Percentiles rank a stretch among this genome's conserved stretches.
phyloP scores from a whole-genome alignment of 2,797 vertebrate genomes.

The Eidolon dupreanum region DNA sequence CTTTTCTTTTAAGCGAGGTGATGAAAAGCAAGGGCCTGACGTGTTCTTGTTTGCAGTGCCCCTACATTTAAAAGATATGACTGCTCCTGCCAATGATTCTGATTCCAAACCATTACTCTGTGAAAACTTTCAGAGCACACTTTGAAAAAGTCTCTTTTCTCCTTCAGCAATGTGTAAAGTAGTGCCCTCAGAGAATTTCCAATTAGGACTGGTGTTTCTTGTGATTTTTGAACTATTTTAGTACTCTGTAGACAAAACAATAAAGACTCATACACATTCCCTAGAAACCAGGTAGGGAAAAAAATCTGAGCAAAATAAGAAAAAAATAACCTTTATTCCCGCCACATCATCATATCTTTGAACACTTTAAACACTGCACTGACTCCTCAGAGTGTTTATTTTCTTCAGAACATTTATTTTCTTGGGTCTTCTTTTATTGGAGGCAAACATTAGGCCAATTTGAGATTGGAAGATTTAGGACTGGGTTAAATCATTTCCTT shows the following conservation, averaged over 20 bases:
- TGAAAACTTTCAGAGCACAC: neutral
- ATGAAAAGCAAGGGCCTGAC: neutral
- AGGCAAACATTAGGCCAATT: neutral
- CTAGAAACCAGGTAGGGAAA: neutral
- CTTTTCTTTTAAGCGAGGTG: neutral
- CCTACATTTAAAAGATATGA: neutral
- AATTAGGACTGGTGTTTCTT: neutral
- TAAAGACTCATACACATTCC: constrained; percentile 20
- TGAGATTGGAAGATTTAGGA: neutral
- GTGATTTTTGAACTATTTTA: constrained; percentile 32
- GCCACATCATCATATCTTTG: constrained; percentile 9
- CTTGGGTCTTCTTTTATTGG: neutral
- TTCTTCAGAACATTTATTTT: neutral
- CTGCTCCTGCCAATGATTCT: neutral
- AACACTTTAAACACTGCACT: neutral
- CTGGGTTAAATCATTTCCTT: neutral
- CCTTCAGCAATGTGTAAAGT: neutral
- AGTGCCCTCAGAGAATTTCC: neutral
- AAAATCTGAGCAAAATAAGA: constrained; percentile 21
- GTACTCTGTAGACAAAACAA: constrained; percentile 58
- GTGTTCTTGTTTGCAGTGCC: neutral
- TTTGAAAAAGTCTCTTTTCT: neutral
- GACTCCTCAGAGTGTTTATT: constrained; percentile 48
- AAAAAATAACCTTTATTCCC: constrained; percentile 43
- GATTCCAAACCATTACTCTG: neutral